Percentiles rank a stretch among this genome's conserved stretches.
These are phyloP conservation scores for Chaetops frenatus DNA, from an alignment of 2,113 vertebrate species.

Conservation along the genomic window DNA sequence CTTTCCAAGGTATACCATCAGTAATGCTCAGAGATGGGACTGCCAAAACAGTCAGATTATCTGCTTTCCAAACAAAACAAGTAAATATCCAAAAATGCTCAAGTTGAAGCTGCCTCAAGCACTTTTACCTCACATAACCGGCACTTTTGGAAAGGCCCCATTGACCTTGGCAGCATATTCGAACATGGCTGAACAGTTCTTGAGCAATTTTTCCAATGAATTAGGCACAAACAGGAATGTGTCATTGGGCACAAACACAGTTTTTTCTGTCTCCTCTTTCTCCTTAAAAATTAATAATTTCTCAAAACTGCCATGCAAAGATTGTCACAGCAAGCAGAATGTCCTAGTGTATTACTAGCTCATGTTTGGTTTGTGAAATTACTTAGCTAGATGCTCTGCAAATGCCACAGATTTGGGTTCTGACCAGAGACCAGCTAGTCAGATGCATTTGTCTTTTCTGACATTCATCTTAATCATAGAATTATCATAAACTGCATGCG, in stretches of 20 bases:
- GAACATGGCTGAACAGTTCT: neutral
- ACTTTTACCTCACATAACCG: neutral
- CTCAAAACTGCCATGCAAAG: neutral
- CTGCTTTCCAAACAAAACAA: constrained; percentile 9
- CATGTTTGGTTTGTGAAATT: neutral
- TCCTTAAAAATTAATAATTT: constrained; percentile 48
- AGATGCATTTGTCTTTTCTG: neutral
- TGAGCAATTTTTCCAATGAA: neutral
- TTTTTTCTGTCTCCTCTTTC: neutral
- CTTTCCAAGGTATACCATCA: neutral
- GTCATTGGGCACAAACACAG: neutral
- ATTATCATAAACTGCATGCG: neutral
- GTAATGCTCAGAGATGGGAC: neutral
- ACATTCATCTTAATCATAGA: neutral
- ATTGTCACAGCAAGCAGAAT: neutral
- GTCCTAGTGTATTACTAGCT: neutral
- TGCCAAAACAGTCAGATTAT: neutral
- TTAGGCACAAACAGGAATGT: neutral
- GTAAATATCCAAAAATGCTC: constrained; percentile 17
- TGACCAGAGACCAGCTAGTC: neutral
- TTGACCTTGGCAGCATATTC: neutral
- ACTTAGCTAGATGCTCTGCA: neutral
- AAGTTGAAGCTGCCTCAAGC: neutral
- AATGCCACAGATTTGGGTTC: neutral
- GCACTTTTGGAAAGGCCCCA: neutral